These are phyloP conservation scores for Euthynnus affinis DNA, from an alignment of 2,797 vertebrate genomes.

Conservation along the genomic window DNA sequence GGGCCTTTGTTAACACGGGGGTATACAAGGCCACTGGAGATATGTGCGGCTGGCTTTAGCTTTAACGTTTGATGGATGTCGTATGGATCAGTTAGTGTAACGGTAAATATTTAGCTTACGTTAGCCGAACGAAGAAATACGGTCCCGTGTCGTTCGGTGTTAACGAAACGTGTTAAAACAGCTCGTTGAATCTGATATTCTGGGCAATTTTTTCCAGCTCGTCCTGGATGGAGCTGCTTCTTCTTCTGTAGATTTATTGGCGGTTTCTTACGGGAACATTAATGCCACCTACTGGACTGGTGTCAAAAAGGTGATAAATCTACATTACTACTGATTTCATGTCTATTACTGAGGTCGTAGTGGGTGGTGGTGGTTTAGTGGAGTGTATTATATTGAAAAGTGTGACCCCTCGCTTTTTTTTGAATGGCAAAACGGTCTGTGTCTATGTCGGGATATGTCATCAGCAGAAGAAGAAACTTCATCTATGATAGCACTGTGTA, in stretches of 20 bases:
- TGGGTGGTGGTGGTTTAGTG: no score
- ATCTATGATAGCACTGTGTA: no score
- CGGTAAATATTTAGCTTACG: neutral
- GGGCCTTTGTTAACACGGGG: neutral
- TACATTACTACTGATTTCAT: no score
- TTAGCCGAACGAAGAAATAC: neutral
- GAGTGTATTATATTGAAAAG: no score
- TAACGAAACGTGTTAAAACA: neutral
- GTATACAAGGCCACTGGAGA: neutral
- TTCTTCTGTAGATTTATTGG: neutral
- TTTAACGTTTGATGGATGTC: neutral
- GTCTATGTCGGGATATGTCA: no score
- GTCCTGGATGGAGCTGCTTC: neutral
- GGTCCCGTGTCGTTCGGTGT: accelerated
- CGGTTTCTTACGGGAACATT: neutral
- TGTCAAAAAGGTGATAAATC: no score
- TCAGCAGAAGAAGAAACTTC: no score
- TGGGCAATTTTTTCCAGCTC: neutral
- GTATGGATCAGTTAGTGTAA: no score
- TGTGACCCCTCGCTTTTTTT: no score
- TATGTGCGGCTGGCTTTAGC: neutral
- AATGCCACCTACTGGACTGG: neutral
- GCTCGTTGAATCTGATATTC: neutral
- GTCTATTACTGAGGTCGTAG: no score
- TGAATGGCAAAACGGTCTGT: no score